Conservation (phyloP, 2,888 invertebrate species). For the Malthinus seriepunctatus region DNA sequence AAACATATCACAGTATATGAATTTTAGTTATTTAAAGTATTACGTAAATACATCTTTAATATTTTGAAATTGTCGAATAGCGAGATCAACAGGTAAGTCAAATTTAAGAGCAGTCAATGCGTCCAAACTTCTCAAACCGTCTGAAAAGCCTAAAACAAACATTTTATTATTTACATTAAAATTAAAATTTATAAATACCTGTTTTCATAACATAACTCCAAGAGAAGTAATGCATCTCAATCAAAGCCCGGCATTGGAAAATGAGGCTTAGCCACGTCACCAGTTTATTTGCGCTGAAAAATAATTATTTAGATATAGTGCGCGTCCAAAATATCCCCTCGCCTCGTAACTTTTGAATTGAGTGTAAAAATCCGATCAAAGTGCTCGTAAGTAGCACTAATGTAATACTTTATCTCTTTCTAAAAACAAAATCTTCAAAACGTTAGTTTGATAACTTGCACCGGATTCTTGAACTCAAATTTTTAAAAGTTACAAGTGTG, state of each 20-base stretch:
- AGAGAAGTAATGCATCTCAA: conserved; percentile 79
- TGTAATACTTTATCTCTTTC: too few species aligned
- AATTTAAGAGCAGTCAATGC: conserved; percentile 83
- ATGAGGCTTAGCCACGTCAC: conserved; percentile 94
- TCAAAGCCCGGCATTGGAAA: conserved; percentile 79
- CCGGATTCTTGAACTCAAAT: too few species aligned
- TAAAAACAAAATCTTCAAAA: too few species aligned
- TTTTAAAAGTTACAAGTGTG: too few species aligned
- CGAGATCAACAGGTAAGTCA: conserved; percentile 93
- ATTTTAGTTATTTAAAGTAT: conserved; percentile 27
- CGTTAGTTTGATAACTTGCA: too few species aligned
- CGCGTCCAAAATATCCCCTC: too few species aligned
- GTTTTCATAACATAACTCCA: conserved; percentile 97
- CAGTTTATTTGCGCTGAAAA: conserved; percentile 80
- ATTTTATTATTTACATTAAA: neutral
- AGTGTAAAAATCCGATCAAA: too few species aligned
- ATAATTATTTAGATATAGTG: conserved; percentile 18
- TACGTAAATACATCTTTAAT: conserved; percentile 94
- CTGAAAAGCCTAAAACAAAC: conserved; percentile 82
- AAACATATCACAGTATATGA: conserved; percentile 26
- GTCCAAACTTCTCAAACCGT: conserved; percentile 89
- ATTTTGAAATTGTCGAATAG: conserved; percentile 95
- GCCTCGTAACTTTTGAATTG: too few species aligned
- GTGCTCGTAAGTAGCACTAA: too few species aligned
- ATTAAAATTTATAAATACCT: conserved; percentile 55